Percentiles rank a stretch among this genome's conserved stretches.
phyloP scores from a whole-genome alignment of 2,113 vertebrate species.

The Mobula birostris region DNA sequence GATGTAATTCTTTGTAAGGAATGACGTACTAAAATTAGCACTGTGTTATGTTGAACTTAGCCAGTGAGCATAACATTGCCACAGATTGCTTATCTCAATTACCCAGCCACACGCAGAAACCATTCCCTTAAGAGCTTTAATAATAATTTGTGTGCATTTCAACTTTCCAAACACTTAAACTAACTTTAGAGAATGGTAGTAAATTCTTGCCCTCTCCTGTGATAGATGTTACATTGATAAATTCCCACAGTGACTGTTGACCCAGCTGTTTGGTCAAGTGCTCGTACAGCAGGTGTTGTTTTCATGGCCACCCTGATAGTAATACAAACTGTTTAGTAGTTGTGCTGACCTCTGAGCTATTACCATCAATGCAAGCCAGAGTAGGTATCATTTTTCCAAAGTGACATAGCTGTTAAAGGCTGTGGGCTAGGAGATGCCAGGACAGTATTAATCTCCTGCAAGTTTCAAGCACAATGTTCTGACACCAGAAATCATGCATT shows the following conservation, averaged over 20 bases:
- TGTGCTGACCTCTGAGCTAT: conserved; percentile 89
- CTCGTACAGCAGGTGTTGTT: conserved; percentile 93
- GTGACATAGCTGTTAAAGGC: conserved; percentile 35
- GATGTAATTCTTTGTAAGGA: conserved; percentile 16
- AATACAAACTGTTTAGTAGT: conserved; percentile 97
- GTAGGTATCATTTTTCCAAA: conserved; percentile 48
- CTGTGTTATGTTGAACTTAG: conserved; percentile 49
- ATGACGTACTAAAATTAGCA: conserved; percentile 35
- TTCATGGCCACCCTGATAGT: conserved; percentile 97
- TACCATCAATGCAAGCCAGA: conserved; percentile 73
- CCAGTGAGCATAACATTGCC: conserved; percentile 40
- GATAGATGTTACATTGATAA: conserved; percentile 61
- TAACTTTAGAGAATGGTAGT: conserved; percentile 31
- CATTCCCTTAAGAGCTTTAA: conserved; percentile 47
- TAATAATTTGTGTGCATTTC: conserved; percentile 45
- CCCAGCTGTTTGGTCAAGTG: conserved; percentile 95
- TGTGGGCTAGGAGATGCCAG: not conserved
- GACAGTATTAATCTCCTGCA: conserved; percentile 20
- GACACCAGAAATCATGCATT: not conserved
- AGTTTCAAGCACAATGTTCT: conserved; percentile 21
- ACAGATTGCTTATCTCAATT: conserved; percentile 53
- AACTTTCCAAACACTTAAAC: conserved; percentile 43
- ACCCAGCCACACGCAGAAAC: conserved; percentile 47
- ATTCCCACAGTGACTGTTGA: conserved; percentile 99
- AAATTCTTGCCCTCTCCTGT: conserved; percentile 16